Conservation (phyloP, 2,113 vertebrate species). For the Microcebus jonahi region DNA sequence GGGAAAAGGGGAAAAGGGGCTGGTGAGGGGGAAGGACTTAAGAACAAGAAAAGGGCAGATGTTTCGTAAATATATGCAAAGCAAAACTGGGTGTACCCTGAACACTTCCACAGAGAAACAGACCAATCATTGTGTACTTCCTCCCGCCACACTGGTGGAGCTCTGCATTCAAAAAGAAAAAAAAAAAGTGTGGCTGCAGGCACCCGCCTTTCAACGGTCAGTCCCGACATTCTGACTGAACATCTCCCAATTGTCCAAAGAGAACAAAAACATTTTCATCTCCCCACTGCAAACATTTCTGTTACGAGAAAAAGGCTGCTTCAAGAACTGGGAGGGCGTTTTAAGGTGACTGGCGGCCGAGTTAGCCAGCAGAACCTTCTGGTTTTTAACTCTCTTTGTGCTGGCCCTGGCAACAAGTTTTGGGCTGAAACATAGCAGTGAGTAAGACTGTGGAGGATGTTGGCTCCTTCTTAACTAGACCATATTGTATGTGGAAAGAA, state of each 20-base stretch:
- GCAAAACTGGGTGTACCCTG: constrained; percentile 72
- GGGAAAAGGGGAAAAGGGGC: constrained; percentile 58
- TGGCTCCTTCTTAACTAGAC: constrained; percentile 57
- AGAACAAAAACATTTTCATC: constrained; percentile 74
- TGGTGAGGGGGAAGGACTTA: constrained; percentile 64
- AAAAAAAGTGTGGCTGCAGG: neutral
- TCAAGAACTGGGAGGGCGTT: neutral
- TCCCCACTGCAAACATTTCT: constrained; percentile 63
- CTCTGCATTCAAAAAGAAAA: constrained; percentile 45
- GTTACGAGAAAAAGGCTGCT: constrained; percentile 51
- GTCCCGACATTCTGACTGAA: constrained; percentile 59
- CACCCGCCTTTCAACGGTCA: constrained; percentile 67
- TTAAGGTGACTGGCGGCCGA: constrained; percentile 28
- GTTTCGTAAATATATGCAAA: constrained; percentile 78
- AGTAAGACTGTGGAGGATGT: constrained; percentile 10
- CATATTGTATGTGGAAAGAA: constrained; percentile 73
- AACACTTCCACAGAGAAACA: constrained; percentile 57
- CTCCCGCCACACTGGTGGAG: constrained; percentile 16
- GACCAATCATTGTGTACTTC: constrained; percentile 52
- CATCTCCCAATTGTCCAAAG: constrained; percentile 51
- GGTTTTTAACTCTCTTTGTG: constrained; percentile 69
- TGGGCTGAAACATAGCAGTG: constrained; percentile 47
- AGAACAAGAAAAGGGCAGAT: constrained; percentile 77
- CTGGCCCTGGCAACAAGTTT: constrained; percentile 9
- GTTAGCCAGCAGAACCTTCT: neutral